Base-by-base conservation (phyloP, 2,888 invertebrate genomes). In the Scaptodrosophila latifasciaeformis region DNA sequence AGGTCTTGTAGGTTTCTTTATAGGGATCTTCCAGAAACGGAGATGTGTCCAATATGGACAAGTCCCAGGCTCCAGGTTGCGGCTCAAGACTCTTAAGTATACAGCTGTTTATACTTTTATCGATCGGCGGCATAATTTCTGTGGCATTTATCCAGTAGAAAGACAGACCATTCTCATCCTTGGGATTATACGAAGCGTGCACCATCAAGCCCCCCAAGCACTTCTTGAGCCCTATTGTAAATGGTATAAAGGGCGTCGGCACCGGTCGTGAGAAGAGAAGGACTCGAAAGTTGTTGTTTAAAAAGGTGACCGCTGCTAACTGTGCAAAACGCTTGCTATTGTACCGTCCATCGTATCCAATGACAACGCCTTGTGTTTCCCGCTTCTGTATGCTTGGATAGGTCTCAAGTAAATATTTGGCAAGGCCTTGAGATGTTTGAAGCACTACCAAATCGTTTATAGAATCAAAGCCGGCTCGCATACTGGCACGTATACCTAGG, bases 371-470 rank as follows among this genome's bases (percentile, higher is more conserved):
- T 64, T 90, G 90, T 10, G 88, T 82, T 9, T 69, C 62, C 30
- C 91, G 89, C 27, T 89, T 87, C 2, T 65, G 63, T 1, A 62
- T 37, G 48, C 90, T 87, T 9, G 88, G 87, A 67, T 90, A 89
- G 27, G 87, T 85, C 43, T 90, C 88, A 63, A 91, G 86, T 53
- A 97, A 83, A 83, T 96, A 96, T 49, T 91, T 90, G 35, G 91
- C 89, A 1, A 98, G 85, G 0, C 97, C 98, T 90, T 98, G 96
- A 1, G 92, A 92, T 2, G 97, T 96, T 87, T 99, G 99, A 43
- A 99, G 90, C 54, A 96, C 94, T 0, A 97, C 97, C 37, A 99
- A 89, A 86, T 99, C 99, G 86, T 99, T 99, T 93, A 99, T 95
- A 60, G 93, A 92, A 60, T 90, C 91, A 85, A 93, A 97, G 0